Base-by-base conservation (phyloP, 1,140 invertebrate species). In the Aphelinus atriplicis region DNA sequence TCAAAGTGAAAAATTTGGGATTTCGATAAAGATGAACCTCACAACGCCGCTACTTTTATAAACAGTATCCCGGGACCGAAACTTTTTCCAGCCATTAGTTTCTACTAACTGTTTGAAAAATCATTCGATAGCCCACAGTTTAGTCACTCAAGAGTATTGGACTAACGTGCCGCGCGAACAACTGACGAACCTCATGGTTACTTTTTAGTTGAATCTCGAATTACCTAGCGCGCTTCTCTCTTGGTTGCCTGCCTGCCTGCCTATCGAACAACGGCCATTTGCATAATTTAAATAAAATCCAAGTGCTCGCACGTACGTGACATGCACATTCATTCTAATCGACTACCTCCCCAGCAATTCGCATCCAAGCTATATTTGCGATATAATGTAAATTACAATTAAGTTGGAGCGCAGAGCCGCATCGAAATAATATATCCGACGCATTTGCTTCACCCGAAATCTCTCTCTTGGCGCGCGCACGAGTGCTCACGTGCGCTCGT, bases 371-470 rank as follows among this genome's bases (percentile, higher is more conserved):
- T 46, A 57, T 72, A 65, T 65, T 72, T 53, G 10, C 62, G 65
- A 65, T 72, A 65, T 71, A 65, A 65, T 65, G 62, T 62, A 48
- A 72, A 65, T 65, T 42, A 57, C 62, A 72, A 65, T 72, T 72
- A 72, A 72, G 46, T 65, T 50, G 45, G n/a, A 65, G 47, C 62
- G 26, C n/a, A 55, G 7, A 71, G n/a, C 46, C 43, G 57, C 61
- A 7, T 43, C 43, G n/a, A 73, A 73, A 66, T 73, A 73, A 26
- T 26, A 73, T 57, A 62, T 62, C 47, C 26, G 48, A 68, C 65
- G n/a, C 65, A 46, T 10, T n/a, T 47, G 42, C 55, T 1, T 9
- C 3, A 42, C 7, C 26, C 47, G 56, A 47, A 70, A 70, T 70
- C n/a, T 69, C 67, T 43, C 46, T 7, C 46, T 2, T 1, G 7